Evolutionary conservation across 2,888 invertebrate species (phyloP), one percentile per base, ranked within the genome.

Genomic region (Diarsia rubi): DNA sequence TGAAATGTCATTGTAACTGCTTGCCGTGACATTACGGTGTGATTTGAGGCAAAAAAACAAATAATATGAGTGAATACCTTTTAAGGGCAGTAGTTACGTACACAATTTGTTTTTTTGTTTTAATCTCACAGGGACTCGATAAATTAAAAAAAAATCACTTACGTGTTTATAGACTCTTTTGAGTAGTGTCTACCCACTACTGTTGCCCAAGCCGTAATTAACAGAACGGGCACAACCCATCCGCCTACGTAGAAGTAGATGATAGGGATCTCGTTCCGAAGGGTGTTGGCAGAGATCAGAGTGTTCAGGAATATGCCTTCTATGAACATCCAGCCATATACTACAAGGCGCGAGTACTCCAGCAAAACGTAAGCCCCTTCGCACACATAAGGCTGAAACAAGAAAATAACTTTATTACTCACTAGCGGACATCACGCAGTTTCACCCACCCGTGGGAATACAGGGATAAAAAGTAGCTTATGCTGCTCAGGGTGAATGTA

Each of bases 281-380:
- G 97, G 0, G 98, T 97, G 11, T 97, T 97, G 0, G 97, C 97
- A 72, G 99, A 98, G 57, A 99, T 98, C 92, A 98, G 97, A 82
- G 98, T 98, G 93, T 99, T 98, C 42, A 99, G 96, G 91, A 98
- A 99, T 21, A 99, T 96, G 0, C 99, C 99, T 92, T 99, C 99
- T 70, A 99, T 98, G 89, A 99, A 98, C 99, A 99, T 99, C 99
- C 99, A 99, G 97, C 98, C 98, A 91, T 99, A 99, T 97, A 98
- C 98, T 1, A 98, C 98, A 0, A 98, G 98, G 81, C 98, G 98
- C 0, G 98, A 98, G 91, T 99, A 99, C 91, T 99, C 99, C 83
- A 99, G 94, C 1, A 99, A 93, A 0, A 98, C 97, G 94, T 98
- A 98, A 69, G 97, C 97, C 0, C 97, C 96, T 91, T 98, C 98